Evolutionary conservation across 2,797 vertebrate genomes (phyloP), one percentile per base, ranked within the genome.

Genomic region (Caiman crocodilus): DNA sequence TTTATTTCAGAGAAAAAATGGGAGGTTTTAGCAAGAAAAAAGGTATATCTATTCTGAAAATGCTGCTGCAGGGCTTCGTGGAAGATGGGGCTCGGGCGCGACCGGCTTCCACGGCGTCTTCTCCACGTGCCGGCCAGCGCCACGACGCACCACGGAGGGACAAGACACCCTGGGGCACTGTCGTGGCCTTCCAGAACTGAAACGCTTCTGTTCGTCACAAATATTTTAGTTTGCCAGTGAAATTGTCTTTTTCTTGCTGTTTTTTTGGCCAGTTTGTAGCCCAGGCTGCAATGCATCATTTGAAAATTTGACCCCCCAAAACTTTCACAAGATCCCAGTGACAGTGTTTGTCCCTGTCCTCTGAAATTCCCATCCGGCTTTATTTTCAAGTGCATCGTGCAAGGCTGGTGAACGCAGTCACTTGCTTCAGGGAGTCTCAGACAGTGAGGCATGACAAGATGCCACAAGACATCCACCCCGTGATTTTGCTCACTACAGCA

Each of bases 381-480:
- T 20, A 15, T 20, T 71, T 42, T 50, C 7, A 56, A 0, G 0
- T 1, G 23, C 0, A 0, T 28, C 1, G 0, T 0, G 0, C 30
- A 4, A 65, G 15, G 12, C 13, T 30, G 6, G 28, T 0, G 0
- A 71, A 42, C 11, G 15, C 21, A 15, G 69, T 35, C 3, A 35
- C 21, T 71, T 71, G 35, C 35, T 35, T 42, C 21, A 23, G 6
- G 42, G 32, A 71, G 67, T 42, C 42, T 71, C 67, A 42, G 42
- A 71, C 32, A 71, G 42, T 23, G 67, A 71, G 12, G 67, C 67
- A 71, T 7, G 13, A 35, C 30, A 35, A 69, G 67, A 25, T 35
- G 30, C 13, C 30, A 14, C 23, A 23, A 7, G 14, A 1, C 23
- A 2, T 6, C 57, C 13, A 0, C 1, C 1, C 2, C 1, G 65